Base-by-base conservation (phyloP, 2,888 invertebrate species). In the Pherbina coryleti region DNA sequence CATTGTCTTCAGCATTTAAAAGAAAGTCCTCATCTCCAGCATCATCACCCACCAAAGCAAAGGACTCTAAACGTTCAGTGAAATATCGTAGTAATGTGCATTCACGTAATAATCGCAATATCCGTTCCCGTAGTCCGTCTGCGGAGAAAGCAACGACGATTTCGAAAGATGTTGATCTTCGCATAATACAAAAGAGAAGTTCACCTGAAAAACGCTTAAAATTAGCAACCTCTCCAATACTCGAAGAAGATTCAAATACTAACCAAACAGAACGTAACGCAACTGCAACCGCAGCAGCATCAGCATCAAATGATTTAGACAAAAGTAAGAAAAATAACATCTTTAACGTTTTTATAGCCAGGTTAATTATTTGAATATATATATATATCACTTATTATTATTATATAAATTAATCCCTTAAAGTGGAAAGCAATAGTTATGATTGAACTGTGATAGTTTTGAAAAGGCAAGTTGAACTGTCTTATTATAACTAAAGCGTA, bases 301-400 rank as follows among this genome's bases (percentile, higher is more conserved):
- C 80, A 78, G 78, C 79, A 77, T 77, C 84, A 82, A 85, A 84
- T 83, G 87, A 85, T 84, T 85, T 88, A 89, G 88, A 89, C 84
- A 88, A 88, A 88, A 89, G 88, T 88, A 88, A 88, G 88, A 88
- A 86, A 84, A 64, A 22, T 66, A 66, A 53, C 66, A 31, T 17
- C 34, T 67, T 37, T 55, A 37, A n/a, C 37, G 37, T 55, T 31
- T 34, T 66, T 67, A 22, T 75, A 75, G 55, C 67, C 19, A 66
- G 75, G 67, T 66, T 75, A 75, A 75, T 57, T 55, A 67, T 75
- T 67, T 67, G 34, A 62, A 44, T 28, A 73, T 49, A 53, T 67
- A 53, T 49, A 44, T 28, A 73, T 49, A 53, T 64, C 74, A 75
- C 51, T 66, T 28, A 66, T 64, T 44, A 34, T 22, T 53, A 60